Evolutionary conservation across 2,113 vertebrate species (phyloP), one percentile per base, ranked within the genome.

Genomic region (Chauna torquata): DNA sequence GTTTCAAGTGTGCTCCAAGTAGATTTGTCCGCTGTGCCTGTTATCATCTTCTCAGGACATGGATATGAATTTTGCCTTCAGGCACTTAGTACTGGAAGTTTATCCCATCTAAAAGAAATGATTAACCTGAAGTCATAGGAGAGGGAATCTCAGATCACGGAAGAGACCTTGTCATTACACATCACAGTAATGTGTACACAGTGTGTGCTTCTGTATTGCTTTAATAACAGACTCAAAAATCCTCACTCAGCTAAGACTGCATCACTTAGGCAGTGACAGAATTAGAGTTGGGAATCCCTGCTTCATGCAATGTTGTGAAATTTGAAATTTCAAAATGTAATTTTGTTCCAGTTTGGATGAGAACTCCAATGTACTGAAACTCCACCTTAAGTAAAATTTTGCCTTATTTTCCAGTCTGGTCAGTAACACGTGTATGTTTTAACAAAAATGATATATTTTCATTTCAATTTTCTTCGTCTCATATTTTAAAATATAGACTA

Each of bases 1-100:
- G 44, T 82, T 89, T 91, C 49, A 54, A 54, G 40, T 23, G 23
- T 62, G 49, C 40, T 69, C 30, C 6, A 2, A 28, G 44, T 58
- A 88, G 40, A 55, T 69, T 78, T 81, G 49, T 74, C 59, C 64
- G 30, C 14, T 9, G 8, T 65, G 23, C 61, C 65, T 49, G 12
- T 85, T 87, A 58, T 3, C 74, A 78, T 44, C 20, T 66, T 92
- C 77, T 92, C 45, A 76, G 59, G 58, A 62, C 49, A 30, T 25
- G 11, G 66, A 81, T 92, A 54, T 78, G 68, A 92, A 94, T 79
- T 97, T 90, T 96, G 42, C 61, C n/a, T 80, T 55, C 42, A 76
- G 77, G 36, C 65, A 70, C 16, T 76, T 49, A 62, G 12, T 57
- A 25, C 50, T 88, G 71, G 54, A 92, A 82, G 40, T 62, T 55